phyloP scores from a whole-genome alignment of 2,797 vertebrate genomes.

The Tapera naevia region DNA sequence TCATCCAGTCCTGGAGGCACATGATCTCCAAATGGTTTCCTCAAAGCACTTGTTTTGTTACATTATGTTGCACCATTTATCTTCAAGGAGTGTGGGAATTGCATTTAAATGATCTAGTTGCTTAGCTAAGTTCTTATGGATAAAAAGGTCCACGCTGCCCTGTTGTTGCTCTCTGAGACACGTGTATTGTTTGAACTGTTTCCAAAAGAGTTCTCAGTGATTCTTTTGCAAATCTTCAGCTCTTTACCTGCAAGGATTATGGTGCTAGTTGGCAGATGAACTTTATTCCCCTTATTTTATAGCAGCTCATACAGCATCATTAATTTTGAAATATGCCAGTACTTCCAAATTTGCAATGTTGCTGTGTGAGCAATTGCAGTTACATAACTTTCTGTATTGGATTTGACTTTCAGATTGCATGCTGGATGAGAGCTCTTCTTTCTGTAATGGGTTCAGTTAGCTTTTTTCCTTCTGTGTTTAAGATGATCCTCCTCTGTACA shows the following conservation, averaged over 20 bases:
- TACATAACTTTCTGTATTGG: not conserved
- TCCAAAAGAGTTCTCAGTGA: not conserved
- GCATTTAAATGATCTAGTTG: not conserved
- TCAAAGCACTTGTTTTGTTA: no score
- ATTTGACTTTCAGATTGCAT: not conserved
- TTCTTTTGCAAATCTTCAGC: not conserved
- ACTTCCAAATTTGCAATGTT: not conserved
- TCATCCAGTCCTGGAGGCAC: not conserved
- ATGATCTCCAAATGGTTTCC: not conserved
- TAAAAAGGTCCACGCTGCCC: not conserved
- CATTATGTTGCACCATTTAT: not conserved
- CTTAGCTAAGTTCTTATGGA: not conserved
- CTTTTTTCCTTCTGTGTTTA: not conserved
- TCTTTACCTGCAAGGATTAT: not conserved
- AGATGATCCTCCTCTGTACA: not conserved
- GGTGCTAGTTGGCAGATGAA: not conserved
- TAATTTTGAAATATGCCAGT: not conserved
- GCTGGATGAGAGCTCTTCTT: not conserved
- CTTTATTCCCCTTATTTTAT: conserved; percentile 8
- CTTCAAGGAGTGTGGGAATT: not conserved
- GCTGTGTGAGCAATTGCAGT: not conserved
- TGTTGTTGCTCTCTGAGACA: not conserved
- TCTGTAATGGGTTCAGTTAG: not conserved
- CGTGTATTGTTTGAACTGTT: not conserved
- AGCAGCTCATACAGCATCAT: not conserved